Percentiles rank a stretch among this genome's conserved stretches.
Conservation (phyloP, 2,113 vertebrate species). For the Albula goreensis region DNA sequence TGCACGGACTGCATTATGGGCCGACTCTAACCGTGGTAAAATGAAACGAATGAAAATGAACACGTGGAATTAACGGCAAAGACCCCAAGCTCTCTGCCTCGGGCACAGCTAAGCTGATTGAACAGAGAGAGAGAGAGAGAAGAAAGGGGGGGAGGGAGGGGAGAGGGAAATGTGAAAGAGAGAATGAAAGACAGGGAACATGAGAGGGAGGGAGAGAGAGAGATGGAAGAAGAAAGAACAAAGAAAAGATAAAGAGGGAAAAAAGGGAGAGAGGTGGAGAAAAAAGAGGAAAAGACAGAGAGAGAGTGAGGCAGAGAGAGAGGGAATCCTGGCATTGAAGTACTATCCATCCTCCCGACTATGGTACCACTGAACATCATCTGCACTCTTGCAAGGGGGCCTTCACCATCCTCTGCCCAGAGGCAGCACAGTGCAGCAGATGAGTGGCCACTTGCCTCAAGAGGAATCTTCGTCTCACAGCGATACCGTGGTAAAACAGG, state of each 20-base stretch:
- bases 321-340: no score
- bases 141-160: not conserved
- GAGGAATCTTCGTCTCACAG: no score
- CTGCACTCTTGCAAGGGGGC: no score
- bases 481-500: no score
- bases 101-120: not conserved
- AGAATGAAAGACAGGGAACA: not conserved
- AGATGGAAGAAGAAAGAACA: not conserved
- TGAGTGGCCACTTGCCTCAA: no score
- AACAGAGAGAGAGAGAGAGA: not conserved
- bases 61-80: not conserved
- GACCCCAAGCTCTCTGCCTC: not conserved
- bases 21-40: not conserved
- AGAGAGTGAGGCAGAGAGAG: not conserved
- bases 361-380: no score
- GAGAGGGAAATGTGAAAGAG: not conserved
- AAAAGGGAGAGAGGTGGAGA: not conserved
- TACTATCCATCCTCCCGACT: no score
- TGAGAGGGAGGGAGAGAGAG: not conserved
- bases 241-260: not conserved
- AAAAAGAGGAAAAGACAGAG: conserved; percentile 16
- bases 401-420: no score
- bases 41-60: conserved; percentile 17
- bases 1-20: conserved; percentile 27
- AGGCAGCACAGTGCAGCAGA: no score